Base-by-base conservation (phyloP, 2,888 invertebrate species). In the Argyra leucocephala region DNA sequence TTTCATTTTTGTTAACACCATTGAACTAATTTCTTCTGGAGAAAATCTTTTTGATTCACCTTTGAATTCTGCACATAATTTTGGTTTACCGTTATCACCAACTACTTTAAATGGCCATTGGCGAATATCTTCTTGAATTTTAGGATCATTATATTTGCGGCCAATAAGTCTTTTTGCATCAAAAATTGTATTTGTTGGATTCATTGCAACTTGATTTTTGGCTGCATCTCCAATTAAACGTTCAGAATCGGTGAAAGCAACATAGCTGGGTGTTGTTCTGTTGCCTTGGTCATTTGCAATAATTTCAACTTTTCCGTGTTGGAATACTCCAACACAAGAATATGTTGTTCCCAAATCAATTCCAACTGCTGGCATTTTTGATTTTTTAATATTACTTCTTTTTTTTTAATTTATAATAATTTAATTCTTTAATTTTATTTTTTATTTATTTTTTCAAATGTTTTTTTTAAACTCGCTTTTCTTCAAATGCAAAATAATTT, bases 101-200 rank as follows among this genome's bases (percentile, higher is more conserved):
- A 90, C 81, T 9, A 94, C 93, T 77, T 89, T 91, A 76, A 96
- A 96, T 62, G 96, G 95, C 89, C 94, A 96, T 81, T 91, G 91
- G 81, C 94, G 93, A 85, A 95, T 90, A 78, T 96, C 95, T 65
- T 86, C 87, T 81, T 95, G 95, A 65, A 97, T 93, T 26, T 91
- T 88, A 61, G 83, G 81, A 80, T 95, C 94, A 72, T 89, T 89
- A 78, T 89, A 96, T 73, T 90, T 89, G 74, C 96, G 89, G 67
- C 94, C 94, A 80, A 94, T 93, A 75, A 95, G 83, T 79, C 94
- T 88, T 82, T 95, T 88, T 73, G 93, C 94, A 85, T 96, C 96
- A 78, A 89, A 90, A 78, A 90, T 89, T 72, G 90, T 90, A 83
- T 90, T 90, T 80, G 88, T 88, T 72, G 90, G 90, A 81, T 90